phyloP scores from a whole-genome alignment of 1,140 invertebrate species.

The Eupristina koningsbergeri region DNA sequence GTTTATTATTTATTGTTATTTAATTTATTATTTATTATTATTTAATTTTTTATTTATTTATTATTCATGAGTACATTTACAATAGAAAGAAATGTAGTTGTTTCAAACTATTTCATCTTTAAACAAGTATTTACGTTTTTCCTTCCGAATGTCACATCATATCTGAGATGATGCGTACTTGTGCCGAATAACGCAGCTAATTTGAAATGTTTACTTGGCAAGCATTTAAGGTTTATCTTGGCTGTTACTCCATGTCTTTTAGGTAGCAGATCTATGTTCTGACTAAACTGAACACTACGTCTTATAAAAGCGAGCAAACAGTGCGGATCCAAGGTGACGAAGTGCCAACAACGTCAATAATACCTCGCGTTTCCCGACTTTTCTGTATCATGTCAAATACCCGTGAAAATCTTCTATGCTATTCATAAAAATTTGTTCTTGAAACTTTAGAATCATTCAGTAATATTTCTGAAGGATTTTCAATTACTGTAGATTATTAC shows the following conservation, averaged over 20 bases:
- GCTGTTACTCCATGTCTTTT: slow-evolving; percentile 73
- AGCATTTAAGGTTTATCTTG: slow-evolving; percentile 74
- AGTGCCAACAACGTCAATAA: slow-evolving; percentile 2
- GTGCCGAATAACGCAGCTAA: slow-evolving; percentile 69
- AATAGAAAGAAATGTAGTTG: not conserved
- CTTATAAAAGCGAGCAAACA: not conserved
- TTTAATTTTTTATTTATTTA: no score
- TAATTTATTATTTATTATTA: no score
- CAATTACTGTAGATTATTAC: no score
- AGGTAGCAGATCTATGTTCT: slow-evolving; percentile 73
- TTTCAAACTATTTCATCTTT: not conserved
- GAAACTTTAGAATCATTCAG: no score
- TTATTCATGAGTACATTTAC: not conserved
- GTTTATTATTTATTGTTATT: no score
- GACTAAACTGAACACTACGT: slow-evolving; percentile 66
- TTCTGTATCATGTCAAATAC: not conserved
- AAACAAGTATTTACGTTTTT: not conserved
- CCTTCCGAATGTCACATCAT: not conserved
- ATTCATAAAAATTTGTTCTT: not conserved
- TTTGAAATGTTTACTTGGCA: slow-evolving; percentile 73
- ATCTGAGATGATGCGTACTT: not conserved
- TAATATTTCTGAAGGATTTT: no score
- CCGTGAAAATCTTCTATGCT: not conserved
- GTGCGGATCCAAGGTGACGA: not conserved
- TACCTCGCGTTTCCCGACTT: not conserved